Evolutionary conservation across 2,797 vertebrate species (phyloP), one percentile per base, ranked within the genome.

Genomic region (Hemitrygon akajei): DNA sequence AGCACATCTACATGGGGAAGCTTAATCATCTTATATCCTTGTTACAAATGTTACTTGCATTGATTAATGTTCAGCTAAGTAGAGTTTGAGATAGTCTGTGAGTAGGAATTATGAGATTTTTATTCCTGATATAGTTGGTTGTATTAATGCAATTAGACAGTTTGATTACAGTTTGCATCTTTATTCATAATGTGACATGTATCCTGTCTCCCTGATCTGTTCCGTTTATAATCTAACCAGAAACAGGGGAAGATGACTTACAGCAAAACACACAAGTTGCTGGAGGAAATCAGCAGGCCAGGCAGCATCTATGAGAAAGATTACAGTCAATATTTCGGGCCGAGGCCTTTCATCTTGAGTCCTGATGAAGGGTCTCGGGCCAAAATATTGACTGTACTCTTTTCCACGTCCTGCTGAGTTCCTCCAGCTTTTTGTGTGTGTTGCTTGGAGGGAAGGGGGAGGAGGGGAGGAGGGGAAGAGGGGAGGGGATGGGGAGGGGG

Each of bases 41-140:
- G n/a, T 66, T 37, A 22, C n/a, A 66, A 89, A 69, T 37, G 18
- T 37, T 66, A 69, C 22, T 89, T 66, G 16, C 18, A 69, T 69
- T 37, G 82, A 60, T 86, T 86, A 89, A 89, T 37, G 18, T 9
- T 89, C 86, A 89, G 86, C 60, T 37, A 37, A 89, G n/a, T 37
- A 3, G n/a, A 89, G 66, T 69, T 7, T n/a, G n/a, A 63, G 84
- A 20, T 1, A 69, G 60, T 10, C n/a, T 69, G 18, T 20, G n/a
- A 37, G 10, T 63, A 89, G 60, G 60, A 89, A 89, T 18, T 3
- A 89, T 69, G 60, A 22, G 86, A 66, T 34, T 66, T 10, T 69
- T 89, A 47, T 3, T 34, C 34, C 34, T 66, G 63, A 89, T 66
- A 89, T 34, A 34, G 60, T 69, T 22, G 63, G 20, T 11, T 69